Base-by-base conservation (phyloP, 1,140 invertebrate species). In the Listronotus oregonensis region DNA sequence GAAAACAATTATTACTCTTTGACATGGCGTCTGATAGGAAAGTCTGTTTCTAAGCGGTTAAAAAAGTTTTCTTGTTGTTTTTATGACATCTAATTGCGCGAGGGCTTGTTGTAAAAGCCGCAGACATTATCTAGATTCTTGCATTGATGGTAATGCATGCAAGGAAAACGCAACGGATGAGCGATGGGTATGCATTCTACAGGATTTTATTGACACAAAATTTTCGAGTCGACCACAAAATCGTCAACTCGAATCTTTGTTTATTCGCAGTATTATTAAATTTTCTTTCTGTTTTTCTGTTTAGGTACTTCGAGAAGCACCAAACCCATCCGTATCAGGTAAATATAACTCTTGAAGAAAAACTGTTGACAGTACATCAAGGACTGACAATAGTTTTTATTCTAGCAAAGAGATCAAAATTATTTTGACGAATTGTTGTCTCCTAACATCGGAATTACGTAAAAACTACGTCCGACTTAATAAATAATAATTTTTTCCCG, bases 111-210 rank as follows among this genome's bases (percentile, higher is more conserved):
- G 55, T 73, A 73, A 71, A 75, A 78, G 77, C 78, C 77, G 75
- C 67, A 72, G 69, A 73, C 68, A 65, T 75, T 75, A 73, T 73
- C 65, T 80, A 86, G 85, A 86, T 79, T 87, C 85, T 89, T 90
- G 92, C 92, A 95, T 95, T 95, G 90, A 95, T 95, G 93, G 93
- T 95, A 95, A 96, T 96, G 93, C 93, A 96, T 95, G 93, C 93
- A 89, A 95, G 93, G 92, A 95, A 96, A 96, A 91, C 92, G 85
- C 93, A 94, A 88, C 92, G 94, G 90, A 92, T 95, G 87, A 94
- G 89, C 88, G 94, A 96, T 96, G 94, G 94, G 94, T 96, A 95
- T 85, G 87, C 83, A 77, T 71, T 71, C 18, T 21, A 11, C 14
- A 9, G 17, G n/a, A 27, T 37, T 59, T 58, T 65, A 58, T 73